phyloP scores from a whole-genome alignment of 2,113 vertebrate species.

The Emydocephalus ijimae region DNA sequence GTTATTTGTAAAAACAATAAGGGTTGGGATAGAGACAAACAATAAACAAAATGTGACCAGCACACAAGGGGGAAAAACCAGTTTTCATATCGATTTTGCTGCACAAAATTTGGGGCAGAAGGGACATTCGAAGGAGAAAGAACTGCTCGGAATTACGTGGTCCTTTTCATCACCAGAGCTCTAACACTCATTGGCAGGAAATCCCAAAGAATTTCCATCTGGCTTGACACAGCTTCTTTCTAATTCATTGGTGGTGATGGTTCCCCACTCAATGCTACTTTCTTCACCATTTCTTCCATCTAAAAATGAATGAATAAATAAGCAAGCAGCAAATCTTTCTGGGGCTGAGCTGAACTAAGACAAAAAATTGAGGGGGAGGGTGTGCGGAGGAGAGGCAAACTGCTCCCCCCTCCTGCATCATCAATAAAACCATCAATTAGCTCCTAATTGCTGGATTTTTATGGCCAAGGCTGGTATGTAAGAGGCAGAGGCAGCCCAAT shows the following conservation, averaged over 20 bases:
- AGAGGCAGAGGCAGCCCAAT: conserved; percentile 38
- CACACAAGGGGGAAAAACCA: not conserved
- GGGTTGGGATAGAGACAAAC: not conserved
- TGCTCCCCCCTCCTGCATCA: conserved; percentile 27
- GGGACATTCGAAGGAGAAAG: not conserved
- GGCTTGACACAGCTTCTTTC: not conserved
- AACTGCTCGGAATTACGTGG: not conserved
- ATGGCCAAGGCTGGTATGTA: conserved; percentile 52
- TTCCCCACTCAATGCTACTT: not conserved
- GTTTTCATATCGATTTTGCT: not conserved
- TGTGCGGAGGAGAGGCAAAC: not conserved
- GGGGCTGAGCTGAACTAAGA: not conserved
- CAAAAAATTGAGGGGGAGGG: not conserved
- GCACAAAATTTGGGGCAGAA: not conserved
- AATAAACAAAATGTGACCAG: not conserved
- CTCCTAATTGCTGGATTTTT: conserved; percentile 49
- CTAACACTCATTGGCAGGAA: not conserved
- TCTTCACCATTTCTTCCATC: not conserved
- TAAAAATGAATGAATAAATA: not conserved
- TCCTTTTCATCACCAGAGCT: not conserved
- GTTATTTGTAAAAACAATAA: not conserved
- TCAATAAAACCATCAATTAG: conserved; percentile 53
- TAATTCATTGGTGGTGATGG: not conserved
- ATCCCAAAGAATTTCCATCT: not conserved
- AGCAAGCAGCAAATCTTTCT: not conserved